phyloP scores from a whole-genome alignment of 2,797 vertebrate species.

The Cirrhinus mrigala region DNA sequence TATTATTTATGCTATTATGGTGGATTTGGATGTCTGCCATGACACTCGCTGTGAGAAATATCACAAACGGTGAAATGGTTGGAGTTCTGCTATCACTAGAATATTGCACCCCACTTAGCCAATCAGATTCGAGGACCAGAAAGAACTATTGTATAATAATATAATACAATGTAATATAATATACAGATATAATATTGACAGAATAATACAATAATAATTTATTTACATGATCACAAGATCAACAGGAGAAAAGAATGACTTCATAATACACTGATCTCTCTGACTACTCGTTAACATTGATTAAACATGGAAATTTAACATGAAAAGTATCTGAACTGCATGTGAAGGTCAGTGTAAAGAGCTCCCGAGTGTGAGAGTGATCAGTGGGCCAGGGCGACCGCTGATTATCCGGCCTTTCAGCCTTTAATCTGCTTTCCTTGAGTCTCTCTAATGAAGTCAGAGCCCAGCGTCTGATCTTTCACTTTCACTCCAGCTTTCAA shows the following conservation, averaged over 20 bases:
- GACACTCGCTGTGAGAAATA: too few relatives aligned
- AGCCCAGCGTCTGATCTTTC: constrained; percentile 48
- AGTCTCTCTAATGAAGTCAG: constrained; percentile 47
- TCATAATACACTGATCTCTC: background rate
- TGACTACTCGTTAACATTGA: background rate
- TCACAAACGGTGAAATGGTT: too few relatives aligned
- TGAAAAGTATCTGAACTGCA: background rate
- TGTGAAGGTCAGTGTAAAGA: constrained; percentile 15
- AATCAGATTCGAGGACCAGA: too few relatives aligned
- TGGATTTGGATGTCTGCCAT: too few relatives aligned
- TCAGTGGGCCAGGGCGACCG: constrained; percentile 4
- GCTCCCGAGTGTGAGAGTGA: background rate
- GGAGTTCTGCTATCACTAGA: too few relatives aligned
- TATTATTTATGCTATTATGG: too few relatives aligned
- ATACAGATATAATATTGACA: too few relatives aligned
- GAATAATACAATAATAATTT: background rate
- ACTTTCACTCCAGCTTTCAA: constrained; percentile 42
- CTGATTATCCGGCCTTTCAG: constrained; percentile 40
- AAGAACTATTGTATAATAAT: too few relatives aligned
- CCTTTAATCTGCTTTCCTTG: constrained; percentile 52
- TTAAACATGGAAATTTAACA: background rate
- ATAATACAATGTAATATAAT: too few relatives aligned
- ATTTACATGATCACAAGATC: background rate
- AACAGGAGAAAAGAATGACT: background rate
- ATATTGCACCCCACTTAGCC: too few relatives aligned